Base-by-base conservation (phyloP, 1,140 invertebrate genomes). In the Acromyrmex echinatior region DNA sequence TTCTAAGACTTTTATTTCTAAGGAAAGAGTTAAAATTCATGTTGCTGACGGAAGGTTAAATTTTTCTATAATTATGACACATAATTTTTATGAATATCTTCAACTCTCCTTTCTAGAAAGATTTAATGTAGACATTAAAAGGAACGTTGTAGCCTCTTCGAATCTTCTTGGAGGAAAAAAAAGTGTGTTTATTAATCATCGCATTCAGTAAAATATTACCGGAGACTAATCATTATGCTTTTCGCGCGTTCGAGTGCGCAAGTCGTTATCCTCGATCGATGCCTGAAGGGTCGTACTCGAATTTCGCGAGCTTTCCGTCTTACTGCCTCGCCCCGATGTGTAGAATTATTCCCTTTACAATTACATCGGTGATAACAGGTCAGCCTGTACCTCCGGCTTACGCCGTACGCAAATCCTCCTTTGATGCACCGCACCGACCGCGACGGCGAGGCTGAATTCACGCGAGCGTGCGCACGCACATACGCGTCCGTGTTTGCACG, bases 311-410 rank as follows among this genome's bases (percentile, higher is more conserved):
- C 60, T 74, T 63, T 39, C 70, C 35, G 56, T 62, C 35, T 73
- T 73, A 45, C 78, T 21, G 49, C 49, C 31, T 73, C 68, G 35
- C 31, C 80, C 31, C 80, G 68, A 18, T 9, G 53, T n/a, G 39
- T 16, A 14, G 68, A 82, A 74, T 82, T 60, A 60, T 62, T 82
- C 56, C 56, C 68, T 62, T 82, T 82, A 82, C 70, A 76, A 84
- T 84, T 76, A 84, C 80, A 84, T 62, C 80, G 39, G 70, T 39
- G 80, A 76, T 76, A 84, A 74, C 80, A 84, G 80, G 35, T 76
- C 56, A 62, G 56, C n/a, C 53, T 63, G 53, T 74, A 84, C 35
- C 53, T 62, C 21, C 35, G 68, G 39, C 70, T 73, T 82, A 82
- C 80, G 56, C 68, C 68, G 80, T 82, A 82, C 68, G 80, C 80